Base-by-base conservation (phyloP, 1,140 invertebrate genomes). In the Aphaenogaster floridana region DNA sequence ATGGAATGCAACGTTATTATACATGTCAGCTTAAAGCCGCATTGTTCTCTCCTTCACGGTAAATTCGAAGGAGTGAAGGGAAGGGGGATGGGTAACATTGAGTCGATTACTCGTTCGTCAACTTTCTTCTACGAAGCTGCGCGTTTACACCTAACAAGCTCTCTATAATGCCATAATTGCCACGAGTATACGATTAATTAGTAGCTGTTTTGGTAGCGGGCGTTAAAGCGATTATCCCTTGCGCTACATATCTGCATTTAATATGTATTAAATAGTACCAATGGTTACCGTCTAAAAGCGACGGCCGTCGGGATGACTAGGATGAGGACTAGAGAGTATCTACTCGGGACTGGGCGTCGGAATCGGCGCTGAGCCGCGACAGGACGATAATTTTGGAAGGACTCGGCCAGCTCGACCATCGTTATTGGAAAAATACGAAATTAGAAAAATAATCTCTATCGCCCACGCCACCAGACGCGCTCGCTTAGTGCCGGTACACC, bases 401-500 rank as follows among this genome's bases (percentile, higher is more conserved):
- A 91, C 86, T 90, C 69, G 90, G 64, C 86, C 74, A 17, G 52
- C 64, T 52, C 36, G 72, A 85, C 64, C 71, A 63, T 87, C 71
- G 81, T 90, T 69, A 88, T 90, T 79, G 77, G 45, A 79, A 79
- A 79, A 79, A 79, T 79, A 79, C 61, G 90, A 91, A 90, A 91
- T 91, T 91, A 84, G 89, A 91, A 91, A 91, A 91, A 91, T 91
- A 91, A 91, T 83, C 78, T 91, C 86, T 91, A 91, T 86, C 89
- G 72, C 71, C 83, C 71, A 57, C 86, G 48, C 57, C 83, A 87
- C 42, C 59, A 66, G 48, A 39, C 36, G 34, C 54, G 36, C 54
- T 48, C 68, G 69, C 80, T 59, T 9, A 21, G 48, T 45, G 15
- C 79, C 39, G 39, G 36, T n/a, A 15, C 45, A 52, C 17, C 34